Evolutionary conservation across 2,113 vertebrate species (phyloP).

Genomic region (Labeo rohita): DNA sequence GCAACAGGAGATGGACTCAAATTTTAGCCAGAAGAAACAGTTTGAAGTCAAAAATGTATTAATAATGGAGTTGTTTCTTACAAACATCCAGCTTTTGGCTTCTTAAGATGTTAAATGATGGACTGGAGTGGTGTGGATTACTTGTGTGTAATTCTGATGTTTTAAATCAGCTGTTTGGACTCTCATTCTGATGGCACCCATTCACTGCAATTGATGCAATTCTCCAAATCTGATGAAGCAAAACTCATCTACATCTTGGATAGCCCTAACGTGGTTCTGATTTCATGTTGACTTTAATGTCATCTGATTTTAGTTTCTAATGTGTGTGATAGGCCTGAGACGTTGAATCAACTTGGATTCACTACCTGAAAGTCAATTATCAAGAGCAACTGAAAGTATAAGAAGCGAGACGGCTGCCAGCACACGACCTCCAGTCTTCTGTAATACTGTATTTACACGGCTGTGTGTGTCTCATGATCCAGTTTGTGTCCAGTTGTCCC

Average conservation of each 20-base stretch:
- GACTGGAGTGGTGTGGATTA: too few species aligned
- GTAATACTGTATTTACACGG: slow-evolving; percentile 20
- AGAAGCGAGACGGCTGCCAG: slow-evolving; percentile 33
- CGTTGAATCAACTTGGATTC: slow-evolving; percentile 10
- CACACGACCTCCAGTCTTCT: not conserved
- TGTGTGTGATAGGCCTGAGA: slow-evolving; percentile 5
- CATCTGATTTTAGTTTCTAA: not conserved
- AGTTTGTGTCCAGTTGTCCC: slow-evolving; percentile 36
- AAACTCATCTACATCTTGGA: not conserved
- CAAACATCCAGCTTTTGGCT: too few species aligned
- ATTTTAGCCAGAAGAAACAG: too few species aligned
- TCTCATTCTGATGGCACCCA: too few species aligned
- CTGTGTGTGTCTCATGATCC: not conserved
- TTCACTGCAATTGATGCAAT: not conserved
- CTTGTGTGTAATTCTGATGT: too few species aligned
- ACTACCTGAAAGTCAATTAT: slow-evolving; percentile 40
- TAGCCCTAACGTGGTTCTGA: not conserved
- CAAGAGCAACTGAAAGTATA: slow-evolving; percentile 28
- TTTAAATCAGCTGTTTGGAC: too few species aligned
- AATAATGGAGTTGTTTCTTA: too few species aligned
- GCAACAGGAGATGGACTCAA: too few species aligned
- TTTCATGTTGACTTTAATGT: not conserved
- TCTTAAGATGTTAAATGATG: too few species aligned
- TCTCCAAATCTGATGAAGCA: not conserved
- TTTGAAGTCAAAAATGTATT: too few species aligned